These are phyloP conservation scores for Terrapene triunguis DNA, from an alignment of 2,113 vertebrate genomes.

Conservation along the genomic window DNA sequence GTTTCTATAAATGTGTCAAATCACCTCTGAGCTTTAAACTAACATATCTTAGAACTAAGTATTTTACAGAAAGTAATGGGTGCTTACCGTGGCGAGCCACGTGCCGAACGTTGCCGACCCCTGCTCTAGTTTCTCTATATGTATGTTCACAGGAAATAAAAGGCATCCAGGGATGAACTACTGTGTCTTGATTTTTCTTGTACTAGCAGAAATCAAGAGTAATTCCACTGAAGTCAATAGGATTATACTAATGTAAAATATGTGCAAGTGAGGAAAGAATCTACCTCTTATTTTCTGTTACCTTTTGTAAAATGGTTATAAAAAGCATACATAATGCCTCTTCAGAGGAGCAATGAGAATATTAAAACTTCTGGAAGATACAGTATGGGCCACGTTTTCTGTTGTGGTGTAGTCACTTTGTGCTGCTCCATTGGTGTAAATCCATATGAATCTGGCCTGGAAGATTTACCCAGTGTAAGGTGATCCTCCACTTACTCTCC, in stretches of 20 bases:
- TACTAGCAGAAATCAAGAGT: background rate
- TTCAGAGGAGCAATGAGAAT: background rate
- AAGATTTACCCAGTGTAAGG: background rate
- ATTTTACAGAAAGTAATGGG: background rate
- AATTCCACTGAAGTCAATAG: background rate
- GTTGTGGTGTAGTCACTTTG: accelerated
- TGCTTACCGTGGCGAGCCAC: no score
- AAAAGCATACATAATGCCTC: background rate
- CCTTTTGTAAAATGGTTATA: background rate
- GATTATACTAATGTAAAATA: background rate
- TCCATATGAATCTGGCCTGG: accelerated
- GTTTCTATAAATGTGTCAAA: background rate
- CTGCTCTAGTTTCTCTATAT: background rate
- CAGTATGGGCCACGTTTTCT: background rate
- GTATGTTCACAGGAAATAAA: background rate
- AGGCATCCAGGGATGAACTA: background rate
- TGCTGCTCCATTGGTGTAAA: background rate
- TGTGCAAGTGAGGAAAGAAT: background rate
- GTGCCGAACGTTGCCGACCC: no score
- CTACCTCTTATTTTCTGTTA: background rate
- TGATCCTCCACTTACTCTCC: background rate
- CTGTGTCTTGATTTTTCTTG: background rate
- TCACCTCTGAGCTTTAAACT: background rate
- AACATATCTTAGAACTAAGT: accelerated
- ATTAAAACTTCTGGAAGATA: background rate